Base-by-base conservation (phyloP, 2,797 vertebrate species). In the Diglossa cyanea region DNA sequence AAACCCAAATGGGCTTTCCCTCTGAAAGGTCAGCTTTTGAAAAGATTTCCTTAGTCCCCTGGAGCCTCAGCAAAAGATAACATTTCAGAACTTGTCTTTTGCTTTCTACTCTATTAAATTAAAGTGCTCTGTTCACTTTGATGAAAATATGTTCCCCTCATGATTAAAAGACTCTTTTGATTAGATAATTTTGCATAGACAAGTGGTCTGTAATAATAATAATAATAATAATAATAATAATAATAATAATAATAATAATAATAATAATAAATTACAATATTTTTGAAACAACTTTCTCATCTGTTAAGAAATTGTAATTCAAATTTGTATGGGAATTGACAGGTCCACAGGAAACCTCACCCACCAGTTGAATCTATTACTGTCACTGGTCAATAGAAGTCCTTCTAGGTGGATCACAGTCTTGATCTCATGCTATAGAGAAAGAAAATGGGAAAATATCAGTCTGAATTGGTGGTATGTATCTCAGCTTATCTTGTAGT, bases 21-120 rank as follows among this genome's bases (percentile, higher is more conserved):
- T 72, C 39, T 80, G 68, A 95, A 95, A 96, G 95, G 93, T 95
- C 92, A 96, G 81, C 28, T 91, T 90, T 91, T 86, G 84, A 97
- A 93, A 94, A 72, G 61, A 96, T 95, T 95, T 95, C 58, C 66
- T 87, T 37, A 55, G 35, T 77, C 15, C 61, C 51, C 48, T 70
- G 28, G 51, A 91, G 74, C 30, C 75, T 83, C 47, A 74, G 79
- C 44, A 74, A 90, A 90, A 60, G 66, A 83, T 68, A 96, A 74
- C 76, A 70, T 90, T 96, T 91, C 62, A 75, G 50, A 91, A 72
- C 44, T 93, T 94, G 65, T 68, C 81, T 75, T 83, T 37, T 78
- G 61, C 62, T 88, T 96, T 83, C 42, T 86, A 90, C 73, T 80
- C 61, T 78, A 58, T 83, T 94, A 94, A 96, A 97, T 96, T 96